These are phyloP conservation scores for Crossocerus cetratus DNA, from an alignment of 2,888 invertebrate species.

Conservation along the genomic window DNA sequence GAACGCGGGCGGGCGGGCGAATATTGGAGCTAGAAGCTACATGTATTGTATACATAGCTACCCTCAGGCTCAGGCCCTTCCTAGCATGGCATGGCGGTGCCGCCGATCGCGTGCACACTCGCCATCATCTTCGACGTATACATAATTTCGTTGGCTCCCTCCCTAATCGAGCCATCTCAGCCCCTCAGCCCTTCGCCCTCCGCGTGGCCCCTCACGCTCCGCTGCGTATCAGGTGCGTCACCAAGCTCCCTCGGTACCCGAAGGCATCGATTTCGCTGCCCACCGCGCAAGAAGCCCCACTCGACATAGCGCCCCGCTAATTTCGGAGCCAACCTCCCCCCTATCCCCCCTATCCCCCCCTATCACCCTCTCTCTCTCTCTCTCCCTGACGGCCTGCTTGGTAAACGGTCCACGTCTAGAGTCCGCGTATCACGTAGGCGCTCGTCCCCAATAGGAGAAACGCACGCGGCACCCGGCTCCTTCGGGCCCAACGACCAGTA, in stretches of 20 bases:
- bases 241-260: constrained; percentile 48
- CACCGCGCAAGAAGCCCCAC: constrained; percentile 21
- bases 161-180: constrained; percentile 53
- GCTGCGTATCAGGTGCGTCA: constrained; percentile 58
- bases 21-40: too few relatives aligned
- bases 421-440: constrained; percentile 17
- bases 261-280: constrained; percentile 56
- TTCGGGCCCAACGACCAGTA: constrained; percentile 44
- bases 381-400: constrained; percentile 46
- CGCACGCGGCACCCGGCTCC: too few relatives aligned
- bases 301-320: constrained; percentile 15
- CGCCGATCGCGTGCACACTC: constrained; percentile 59
- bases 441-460: constrained; percentile 6
- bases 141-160: constrained; percentile 60
- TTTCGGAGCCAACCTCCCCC: constrained; percentile 6
- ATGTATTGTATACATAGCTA: too few relatives aligned
- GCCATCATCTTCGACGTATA: constrained; percentile 63
- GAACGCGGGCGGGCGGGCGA: too few relatives aligned
- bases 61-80: constrained; percentile 21
- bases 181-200: constrained; percentile 15
- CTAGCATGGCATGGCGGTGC: constrained; percentile 24
- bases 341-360: not conserved
- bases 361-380: not conserved
- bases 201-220: constrained; percentile 22
- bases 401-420: constrained; percentile 10